A percentile compares a stretch with the other conserved stretches of the same genome.
phyloP scores from a whole-genome alignment of 2,797 vertebrate species.

The Helostoma temminkii region DNA sequence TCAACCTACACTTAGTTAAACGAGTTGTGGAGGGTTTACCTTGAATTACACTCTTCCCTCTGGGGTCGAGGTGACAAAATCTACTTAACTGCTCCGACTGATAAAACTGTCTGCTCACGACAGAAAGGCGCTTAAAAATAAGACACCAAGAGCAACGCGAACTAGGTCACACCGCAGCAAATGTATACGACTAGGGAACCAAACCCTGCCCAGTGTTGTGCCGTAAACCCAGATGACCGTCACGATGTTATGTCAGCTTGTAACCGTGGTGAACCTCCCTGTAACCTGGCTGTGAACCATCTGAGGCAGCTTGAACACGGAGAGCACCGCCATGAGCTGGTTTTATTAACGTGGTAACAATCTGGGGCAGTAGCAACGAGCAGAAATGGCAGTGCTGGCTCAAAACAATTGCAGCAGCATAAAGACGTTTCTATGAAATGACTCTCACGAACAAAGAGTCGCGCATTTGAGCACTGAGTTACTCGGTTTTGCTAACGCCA shows the following conservation, averaged over 20 bases:
- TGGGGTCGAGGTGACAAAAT: background rate
- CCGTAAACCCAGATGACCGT: slow-evolving; percentile 13
- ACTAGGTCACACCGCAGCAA: slow-evolving; percentile 25
- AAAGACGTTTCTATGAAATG: slow-evolving; percentile 19
- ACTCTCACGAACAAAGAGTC: slow-evolving; percentile 57
- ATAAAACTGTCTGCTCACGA: slow-evolving; percentile 10
- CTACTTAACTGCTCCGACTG: slow-evolving; percentile 7
- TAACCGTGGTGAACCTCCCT: background rate
- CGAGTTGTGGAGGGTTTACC: slow-evolving; percentile 7
- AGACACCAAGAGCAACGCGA: slow-evolving; percentile 3
- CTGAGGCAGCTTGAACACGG: background rate
- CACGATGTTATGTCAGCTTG: slow-evolving; percentile 9
- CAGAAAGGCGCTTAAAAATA: background rate
- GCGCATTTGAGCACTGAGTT: background rate
- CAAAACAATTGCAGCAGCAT: slow-evolving; percentile 1
- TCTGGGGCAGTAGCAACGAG: slow-evolving; percentile 16
- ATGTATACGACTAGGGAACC: background rate
- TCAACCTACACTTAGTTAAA: background rate
- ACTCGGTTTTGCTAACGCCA: background rate
- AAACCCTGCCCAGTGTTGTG: background rate
- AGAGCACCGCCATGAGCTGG: background rate
- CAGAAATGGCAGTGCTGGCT: slow-evolving; percentile 1
- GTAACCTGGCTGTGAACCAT: slow-evolving; percentile 6
- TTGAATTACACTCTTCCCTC: background rate
- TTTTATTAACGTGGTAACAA: slow-evolving; percentile 16